These are phyloP conservation scores for Gymnothorax reevesii DNA, from an alignment of 2,797 vertebrate genomes.

Conservation along the genomic window DNA sequence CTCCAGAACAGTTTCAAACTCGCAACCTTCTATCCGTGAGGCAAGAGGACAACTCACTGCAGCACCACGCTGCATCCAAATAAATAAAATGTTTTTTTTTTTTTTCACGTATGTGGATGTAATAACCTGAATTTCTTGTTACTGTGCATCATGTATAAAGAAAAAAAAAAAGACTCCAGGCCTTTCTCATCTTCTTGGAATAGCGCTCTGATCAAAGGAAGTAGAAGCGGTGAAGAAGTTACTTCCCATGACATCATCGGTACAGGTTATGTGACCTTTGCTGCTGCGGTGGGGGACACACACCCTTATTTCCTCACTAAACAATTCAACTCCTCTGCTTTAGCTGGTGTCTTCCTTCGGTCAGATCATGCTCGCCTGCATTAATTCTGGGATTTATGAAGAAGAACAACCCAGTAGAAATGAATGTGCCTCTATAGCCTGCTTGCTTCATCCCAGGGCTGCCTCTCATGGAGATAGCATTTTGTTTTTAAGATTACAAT, in stretches of 20 bases:
- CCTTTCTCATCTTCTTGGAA: slow-evolving; percentile 43
- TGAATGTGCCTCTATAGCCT: slow-evolving; percentile 21
- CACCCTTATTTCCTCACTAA: slow-evolving; percentile 63
- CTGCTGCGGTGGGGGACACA: slow-evolving; percentile 62
- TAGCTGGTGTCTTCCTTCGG: slow-evolving; percentile 35
- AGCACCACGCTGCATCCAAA: background rate
- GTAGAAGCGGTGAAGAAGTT: slow-evolving; percentile 44
- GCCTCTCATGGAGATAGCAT: slow-evolving; percentile 18
- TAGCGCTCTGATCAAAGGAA: slow-evolving; percentile 56
- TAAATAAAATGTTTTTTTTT: background rate
- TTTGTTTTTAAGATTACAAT: background rate
- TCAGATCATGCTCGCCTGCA: slow-evolving; percentile 40
- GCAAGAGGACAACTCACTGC: too few species aligned
- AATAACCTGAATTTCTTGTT: background rate
- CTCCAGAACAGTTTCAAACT: too few species aligned
- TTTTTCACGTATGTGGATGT: background rate
- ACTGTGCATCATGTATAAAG: background rate
- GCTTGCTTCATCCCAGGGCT: background rate
- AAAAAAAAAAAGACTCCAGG: background rate
- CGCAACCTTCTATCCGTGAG: too few species aligned
- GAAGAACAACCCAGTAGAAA: slow-evolving; percentile 26
- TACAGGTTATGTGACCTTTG: slow-evolving; percentile 60
- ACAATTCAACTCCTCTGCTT: slow-evolving; percentile 38
- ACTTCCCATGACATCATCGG: slow-evolving; percentile 71
- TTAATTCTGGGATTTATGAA: slow-evolving; percentile 42